Conservation (phyloP, 92 coral and sea anemone species). For the Galaxea fascicularis region DNA sequence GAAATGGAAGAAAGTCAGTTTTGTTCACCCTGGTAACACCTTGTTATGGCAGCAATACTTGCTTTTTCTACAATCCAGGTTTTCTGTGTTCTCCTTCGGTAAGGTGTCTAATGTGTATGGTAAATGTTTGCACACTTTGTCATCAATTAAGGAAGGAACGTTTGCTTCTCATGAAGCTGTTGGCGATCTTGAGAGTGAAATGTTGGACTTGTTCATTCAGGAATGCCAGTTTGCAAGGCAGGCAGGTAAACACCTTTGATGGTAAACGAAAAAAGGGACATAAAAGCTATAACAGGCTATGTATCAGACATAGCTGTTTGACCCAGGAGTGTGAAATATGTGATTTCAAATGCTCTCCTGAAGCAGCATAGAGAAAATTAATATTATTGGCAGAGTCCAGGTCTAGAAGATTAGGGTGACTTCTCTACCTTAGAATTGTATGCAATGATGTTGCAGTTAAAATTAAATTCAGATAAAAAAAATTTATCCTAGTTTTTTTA, state of each 20-base stretch:
- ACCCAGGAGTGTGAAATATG: too few species aligned
- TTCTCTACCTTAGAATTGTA: too few species aligned
- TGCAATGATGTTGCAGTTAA: too few species aligned
- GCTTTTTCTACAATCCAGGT: constrained; percentile 85
- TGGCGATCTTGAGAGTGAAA: constrained; percentile 76
- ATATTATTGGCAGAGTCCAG: too few species aligned
- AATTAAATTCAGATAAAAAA: too few species aligned
- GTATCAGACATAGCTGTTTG: too few species aligned
- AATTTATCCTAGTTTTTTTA: too few species aligned
- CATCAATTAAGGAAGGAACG: constrained; percentile 90
- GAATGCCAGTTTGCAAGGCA: constrained; percentile 88
- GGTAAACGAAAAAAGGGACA: too few species aligned
- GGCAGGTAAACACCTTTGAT: constrained; percentile 68
- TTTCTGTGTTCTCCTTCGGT: constrained; percentile 85
- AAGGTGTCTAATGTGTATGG: constrained; percentile 67
- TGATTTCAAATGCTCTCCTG: too few species aligned
- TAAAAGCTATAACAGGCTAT: too few species aligned
- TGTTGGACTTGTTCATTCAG: constrained; percentile 90
- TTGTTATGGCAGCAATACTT: constrained; percentile 87
- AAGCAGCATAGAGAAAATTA: too few species aligned
- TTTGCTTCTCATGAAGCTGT: constrained; percentile 89
- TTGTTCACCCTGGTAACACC: constrained; percentile 85
- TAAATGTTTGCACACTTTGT: constrained; percentile 85
- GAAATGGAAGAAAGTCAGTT: constrained; percentile 87
- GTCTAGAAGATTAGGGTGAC: too few species aligned